A percentile compares a stretch with the other conserved stretches of the same genome.
Evolutionary conservation across 1,140 invertebrate genomes (phyloP).

Genomic region (Saccostrea glomerata): DNA sequence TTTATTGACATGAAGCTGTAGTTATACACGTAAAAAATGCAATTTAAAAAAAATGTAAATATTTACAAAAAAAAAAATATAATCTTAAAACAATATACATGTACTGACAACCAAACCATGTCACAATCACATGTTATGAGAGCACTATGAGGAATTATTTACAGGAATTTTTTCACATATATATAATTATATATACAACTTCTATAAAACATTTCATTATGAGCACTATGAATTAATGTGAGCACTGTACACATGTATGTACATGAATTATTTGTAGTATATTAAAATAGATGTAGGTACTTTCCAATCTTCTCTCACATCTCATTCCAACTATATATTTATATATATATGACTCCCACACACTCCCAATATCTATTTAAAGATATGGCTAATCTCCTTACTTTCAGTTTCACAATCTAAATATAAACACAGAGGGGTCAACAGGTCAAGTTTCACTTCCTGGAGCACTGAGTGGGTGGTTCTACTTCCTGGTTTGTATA

Average conservation of each 20-base stretch:
- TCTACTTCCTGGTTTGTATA: slow-evolving; percentile 4
- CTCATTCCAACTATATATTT: not conserved
- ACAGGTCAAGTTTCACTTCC: slow-evolving; percentile 27
- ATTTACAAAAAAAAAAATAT: too few species aligned
- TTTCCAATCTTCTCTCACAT: not conserved
- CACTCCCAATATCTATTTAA: not conserved
- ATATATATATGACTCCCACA: slow-evolving; percentile 4
- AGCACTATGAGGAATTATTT: not conserved
- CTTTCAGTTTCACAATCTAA: slow-evolving; percentile 37
- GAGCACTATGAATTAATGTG: slow-evolving; percentile 2
- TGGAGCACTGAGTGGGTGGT: slow-evolving; percentile 3
- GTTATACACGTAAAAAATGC: not conserved
- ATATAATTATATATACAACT: too few species aligned
- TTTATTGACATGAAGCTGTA: slow-evolving; percentile 2
- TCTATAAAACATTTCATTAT: not conserved
- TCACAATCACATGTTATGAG: not conserved
- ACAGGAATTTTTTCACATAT: not conserved
- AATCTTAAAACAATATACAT: not conserved
- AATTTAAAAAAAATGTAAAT: not conserved
- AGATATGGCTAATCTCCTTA: not conserved
- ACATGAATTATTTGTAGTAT: not conserved
- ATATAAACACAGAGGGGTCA: not conserved
- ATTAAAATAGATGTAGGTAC: slow-evolving; percentile 5
- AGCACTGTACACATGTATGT: not conserved
- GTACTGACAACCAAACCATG: slow-evolving; percentile 10